These are phyloP conservation scores for Oxyscelio sp. DNA, from an alignment of 2,888 invertebrate genomes.

Conservation along the genomic window DNA sequence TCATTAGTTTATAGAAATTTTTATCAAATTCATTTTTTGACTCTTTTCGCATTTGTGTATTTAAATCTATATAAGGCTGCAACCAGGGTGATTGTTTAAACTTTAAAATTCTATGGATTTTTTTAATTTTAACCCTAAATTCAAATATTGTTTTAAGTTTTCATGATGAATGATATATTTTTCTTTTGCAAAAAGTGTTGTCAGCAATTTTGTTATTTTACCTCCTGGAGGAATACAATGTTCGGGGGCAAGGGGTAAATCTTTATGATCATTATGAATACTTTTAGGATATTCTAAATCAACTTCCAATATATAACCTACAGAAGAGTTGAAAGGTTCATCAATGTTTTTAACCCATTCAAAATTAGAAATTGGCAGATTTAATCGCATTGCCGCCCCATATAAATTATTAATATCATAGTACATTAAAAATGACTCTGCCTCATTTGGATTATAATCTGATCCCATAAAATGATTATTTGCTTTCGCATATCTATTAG, in stretches of 20 bases:
- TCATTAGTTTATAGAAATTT: too few relatives aligned
- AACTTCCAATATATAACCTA: too few relatives aligned
- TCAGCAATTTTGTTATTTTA: neutral
- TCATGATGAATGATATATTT: too few relatives aligned
- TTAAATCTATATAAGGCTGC: too few relatives aligned
- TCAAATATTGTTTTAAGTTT: too few relatives aligned
- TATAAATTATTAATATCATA: conserved; percentile 28
- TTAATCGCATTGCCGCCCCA: conserved; percentile 8
- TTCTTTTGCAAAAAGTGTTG: neutral
- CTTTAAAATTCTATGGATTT: too few relatives aligned
- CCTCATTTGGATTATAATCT: neutral
- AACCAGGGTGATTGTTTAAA: too few relatives aligned
- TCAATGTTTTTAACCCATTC: neutral
- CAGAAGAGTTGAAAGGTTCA: neutral
- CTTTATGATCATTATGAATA: conserved; percentile 23
- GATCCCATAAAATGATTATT: conserved; percentile 26
- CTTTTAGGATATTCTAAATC: too few relatives aligned
- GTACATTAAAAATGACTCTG: conserved; percentile 14
- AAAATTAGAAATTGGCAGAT: neutral
- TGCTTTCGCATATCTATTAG: conserved; percentile 1
- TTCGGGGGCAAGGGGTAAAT: conserved; percentile 13
- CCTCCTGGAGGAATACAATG: too few relatives aligned
- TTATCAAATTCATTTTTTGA: too few relatives aligned
- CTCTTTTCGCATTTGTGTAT: too few relatives aligned
- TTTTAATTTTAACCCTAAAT: too few relatives aligned